These are phyloP conservation scores for Epicampocera succincta DNA, from an alignment of 2,888 invertebrate genomes.

Conservation along the genomic window DNA sequence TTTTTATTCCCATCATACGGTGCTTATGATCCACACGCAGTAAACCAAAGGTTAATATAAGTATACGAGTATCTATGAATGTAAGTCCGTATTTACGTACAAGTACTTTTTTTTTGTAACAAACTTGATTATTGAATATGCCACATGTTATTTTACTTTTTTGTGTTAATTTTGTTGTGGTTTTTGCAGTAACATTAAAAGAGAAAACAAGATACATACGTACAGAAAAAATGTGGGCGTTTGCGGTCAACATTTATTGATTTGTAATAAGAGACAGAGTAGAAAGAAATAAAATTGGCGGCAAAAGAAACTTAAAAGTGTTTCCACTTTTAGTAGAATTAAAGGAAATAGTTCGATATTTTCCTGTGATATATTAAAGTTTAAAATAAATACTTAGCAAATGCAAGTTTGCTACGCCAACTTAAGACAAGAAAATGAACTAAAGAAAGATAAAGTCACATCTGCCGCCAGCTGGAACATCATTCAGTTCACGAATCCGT, in stretches of 20 bases:
- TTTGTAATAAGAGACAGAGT: conserved; percentile 19
- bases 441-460: too few relatives aligned
- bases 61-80: too few relatives aligned
- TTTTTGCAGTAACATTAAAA: conserved; percentile 9
- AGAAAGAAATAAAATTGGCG: neutral
- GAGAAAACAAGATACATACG: neutral
- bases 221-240: conserved; percentile 39
- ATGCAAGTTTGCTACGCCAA: too few relatives aligned
- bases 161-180: conserved; percentile 10
- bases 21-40: too few relatives aligned
- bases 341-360: too few relatives aligned
- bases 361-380: too few relatives aligned
- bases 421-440: too few relatives aligned
- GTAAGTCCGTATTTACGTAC: neutral
- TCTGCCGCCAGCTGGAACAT: too few relatives aligned
- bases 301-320: neutral
- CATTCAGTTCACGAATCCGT: too few relatives aligned
- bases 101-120: conserved; percentile 9
- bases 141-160: conserved; percentile 9
- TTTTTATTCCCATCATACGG: too few relatives aligned
- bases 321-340: too few relatives aligned
- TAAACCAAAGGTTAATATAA: conserved; percentile 8
- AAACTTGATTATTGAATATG: conserved; percentile 44
- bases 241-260: conserved; percentile 52
- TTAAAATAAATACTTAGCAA: too few relatives aligned